phyloP scores from a whole-genome alignment of 2,888 invertebrate genomes.

The Platycheirus rosarum region DNA sequence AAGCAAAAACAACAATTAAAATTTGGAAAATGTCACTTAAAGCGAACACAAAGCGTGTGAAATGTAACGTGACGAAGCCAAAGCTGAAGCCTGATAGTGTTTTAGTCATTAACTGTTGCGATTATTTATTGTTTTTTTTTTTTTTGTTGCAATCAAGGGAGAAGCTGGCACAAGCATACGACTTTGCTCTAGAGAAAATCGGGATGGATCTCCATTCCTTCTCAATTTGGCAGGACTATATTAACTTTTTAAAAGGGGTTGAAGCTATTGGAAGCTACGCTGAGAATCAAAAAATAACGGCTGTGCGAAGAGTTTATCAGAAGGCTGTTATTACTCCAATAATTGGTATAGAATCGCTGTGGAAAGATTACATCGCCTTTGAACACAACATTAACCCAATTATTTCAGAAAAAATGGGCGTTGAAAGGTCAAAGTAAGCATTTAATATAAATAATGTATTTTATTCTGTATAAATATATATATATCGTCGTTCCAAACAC shows the following conservation, averaged over 20 bases:
- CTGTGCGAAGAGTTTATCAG: slow-evolving; percentile 98
- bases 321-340: slow-evolving; percentile 98
- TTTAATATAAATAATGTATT: too few relatives aligned
- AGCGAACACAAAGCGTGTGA: too few relatives aligned
- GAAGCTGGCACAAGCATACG: slow-evolving; percentile 99
- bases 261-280: slow-evolving; percentile 99
- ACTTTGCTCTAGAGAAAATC: slow-evolving; percentile 99
- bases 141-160: slow-evolving; percentile 86
- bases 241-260: slow-evolving; percentile 96
- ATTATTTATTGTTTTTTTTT: too few relatives aligned
- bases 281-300: slow-evolving; percentile 99
- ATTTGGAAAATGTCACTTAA: too few relatives aligned
- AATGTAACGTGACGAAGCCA: too few relatives aligned
- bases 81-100: too few relatives aligned
- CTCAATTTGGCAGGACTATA: slow-evolving; percentile 98
- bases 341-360: slow-evolving; percentile 97
- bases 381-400: slow-evolving; percentile 93
- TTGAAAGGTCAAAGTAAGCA: slow-evolving; percentile 90
- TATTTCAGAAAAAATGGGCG: slow-evolving; percentile 97
- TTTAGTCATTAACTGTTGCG: too few relatives aligned
- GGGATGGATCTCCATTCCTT: slow-evolving; percentile 99
- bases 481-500: too few relatives aligned
- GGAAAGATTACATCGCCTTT: slow-evolving; percentile 99
- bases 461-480: too few relatives aligned
- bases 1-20: too few relatives aligned